A percentile compares a stretch with the other conserved stretches of the same genome.
phyloP scores from a whole-genome alignment of 2,113 vertebrate genomes.

The Pyrgilauda ruficollis region DNA sequence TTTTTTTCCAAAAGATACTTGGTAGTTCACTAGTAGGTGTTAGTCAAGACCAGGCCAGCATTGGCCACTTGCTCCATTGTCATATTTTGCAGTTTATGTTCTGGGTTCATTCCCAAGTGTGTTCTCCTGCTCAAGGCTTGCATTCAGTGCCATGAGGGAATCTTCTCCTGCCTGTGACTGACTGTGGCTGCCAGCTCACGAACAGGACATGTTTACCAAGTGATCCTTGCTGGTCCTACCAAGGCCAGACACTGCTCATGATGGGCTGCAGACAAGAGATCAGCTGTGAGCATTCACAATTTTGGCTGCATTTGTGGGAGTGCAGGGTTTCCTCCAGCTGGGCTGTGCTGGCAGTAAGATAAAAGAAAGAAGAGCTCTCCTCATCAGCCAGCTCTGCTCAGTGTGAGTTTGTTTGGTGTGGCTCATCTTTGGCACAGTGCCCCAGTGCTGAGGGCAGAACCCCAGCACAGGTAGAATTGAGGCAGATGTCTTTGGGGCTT shows the following conservation, averaged over 20 bases:
- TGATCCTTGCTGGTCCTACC: neutral
- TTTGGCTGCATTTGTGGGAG: neutral
- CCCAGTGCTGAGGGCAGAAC: neutral
- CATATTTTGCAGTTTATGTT: neutral
- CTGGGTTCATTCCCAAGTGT: neutral
- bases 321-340: neutral
- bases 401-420: neutral
- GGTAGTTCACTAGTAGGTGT: neutral
- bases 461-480: neutral
- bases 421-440: neutral
- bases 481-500: neutral
- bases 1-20: neutral
- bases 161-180: neutral
- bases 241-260: neutral
- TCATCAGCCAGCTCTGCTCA: neutral
- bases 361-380: neutral
- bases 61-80: neutral
- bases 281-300: neutral
- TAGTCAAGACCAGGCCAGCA: neutral
- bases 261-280: rapidly evolving
- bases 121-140: neutral
- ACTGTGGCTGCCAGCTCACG: neutral
- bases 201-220: neutral
- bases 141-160: neutral
- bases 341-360: neutral